Evolutionary conservation across 2,113 vertebrate genomes (phyloP).

Genomic region (Micromys minutus): DNA sequence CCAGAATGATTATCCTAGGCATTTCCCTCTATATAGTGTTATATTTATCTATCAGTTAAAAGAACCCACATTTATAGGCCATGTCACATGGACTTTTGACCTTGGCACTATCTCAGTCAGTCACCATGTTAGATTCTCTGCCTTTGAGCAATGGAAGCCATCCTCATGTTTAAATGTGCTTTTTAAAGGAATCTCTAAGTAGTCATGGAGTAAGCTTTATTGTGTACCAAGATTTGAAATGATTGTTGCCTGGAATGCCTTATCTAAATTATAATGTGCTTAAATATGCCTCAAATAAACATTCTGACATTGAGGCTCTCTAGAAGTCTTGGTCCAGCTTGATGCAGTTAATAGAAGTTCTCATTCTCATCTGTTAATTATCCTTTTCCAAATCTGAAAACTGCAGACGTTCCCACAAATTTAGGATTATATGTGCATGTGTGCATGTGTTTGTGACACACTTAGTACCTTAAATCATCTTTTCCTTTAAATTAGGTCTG

Average conservation of each 20-base stretch:
- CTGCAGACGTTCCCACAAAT: not conserved
- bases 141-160: not conserved
- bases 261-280: not conserved
- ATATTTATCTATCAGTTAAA: not conserved
- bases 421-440: no score
- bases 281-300: not conserved
- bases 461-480: not conserved
- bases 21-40: not conserved
- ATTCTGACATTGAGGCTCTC: not conserved
- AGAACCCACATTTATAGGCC: not conserved
- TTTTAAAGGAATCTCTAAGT: not conserved
- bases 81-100: not conserved
- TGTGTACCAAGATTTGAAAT: not conserved
- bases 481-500: not conserved
- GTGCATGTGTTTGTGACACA: not conserved
- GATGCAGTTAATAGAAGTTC: not conserved
- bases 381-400: not conserved
- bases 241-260: not conserved
- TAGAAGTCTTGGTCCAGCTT: not conserved
- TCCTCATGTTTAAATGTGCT: not conserved
- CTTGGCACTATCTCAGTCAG: not conserved
- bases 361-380: not conserved
- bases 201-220: not conserved
- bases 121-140: not conserved
- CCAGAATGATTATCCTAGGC: not conserved